Evolutionary conservation across 2,888 invertebrate species (phyloP).

Genomic region (Chrysolina oricalcia): DNA sequence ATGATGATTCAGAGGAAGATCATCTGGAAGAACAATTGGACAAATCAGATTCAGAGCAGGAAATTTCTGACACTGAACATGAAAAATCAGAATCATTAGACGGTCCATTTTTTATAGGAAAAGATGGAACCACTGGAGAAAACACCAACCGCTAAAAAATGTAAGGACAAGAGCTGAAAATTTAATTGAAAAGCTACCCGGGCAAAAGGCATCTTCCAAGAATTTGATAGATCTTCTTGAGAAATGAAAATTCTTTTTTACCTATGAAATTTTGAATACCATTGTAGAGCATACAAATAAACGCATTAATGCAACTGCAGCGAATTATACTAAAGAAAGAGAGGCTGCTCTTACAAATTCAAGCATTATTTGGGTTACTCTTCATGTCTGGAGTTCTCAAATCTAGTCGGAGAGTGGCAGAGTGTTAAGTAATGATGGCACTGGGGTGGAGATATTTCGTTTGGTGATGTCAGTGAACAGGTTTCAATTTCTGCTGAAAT

Average conservation of each 20-base stretch:
- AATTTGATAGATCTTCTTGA: too few relatives aligned
- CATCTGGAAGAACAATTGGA: too few relatives aligned
- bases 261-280: too few relatives aligned
- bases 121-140: constrained; percentile 3
- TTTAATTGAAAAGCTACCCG: too few relatives aligned
- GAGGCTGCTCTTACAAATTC: constrained; percentile 1
- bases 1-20: too few relatives aligned
- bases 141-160: neutral
- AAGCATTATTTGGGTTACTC: constrained; percentile 12
- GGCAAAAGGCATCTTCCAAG: constrained; percentile 4
- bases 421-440: constrained; percentile 5
- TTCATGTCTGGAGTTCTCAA: constrained; percentile 9
- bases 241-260: too few relatives aligned
- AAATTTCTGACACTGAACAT: neutral
- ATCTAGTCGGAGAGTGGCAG: neutral
- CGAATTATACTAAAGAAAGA: neutral
- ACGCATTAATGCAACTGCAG: too few relatives aligned
- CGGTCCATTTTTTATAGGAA: constrained; percentile 6
- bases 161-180: too few relatives aligned
- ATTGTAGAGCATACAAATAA: neutral
- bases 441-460: too few relatives aligned
- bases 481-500: too few relatives aligned
- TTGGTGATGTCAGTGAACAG: too few relatives aligned
- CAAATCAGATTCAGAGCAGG: constrained; percentile 2
- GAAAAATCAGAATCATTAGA: constrained; percentile 8